Evolutionary conservation across 2,113 vertebrate genomes (phyloP).

Genomic region (Dromaius novaehollandiae): DNA sequence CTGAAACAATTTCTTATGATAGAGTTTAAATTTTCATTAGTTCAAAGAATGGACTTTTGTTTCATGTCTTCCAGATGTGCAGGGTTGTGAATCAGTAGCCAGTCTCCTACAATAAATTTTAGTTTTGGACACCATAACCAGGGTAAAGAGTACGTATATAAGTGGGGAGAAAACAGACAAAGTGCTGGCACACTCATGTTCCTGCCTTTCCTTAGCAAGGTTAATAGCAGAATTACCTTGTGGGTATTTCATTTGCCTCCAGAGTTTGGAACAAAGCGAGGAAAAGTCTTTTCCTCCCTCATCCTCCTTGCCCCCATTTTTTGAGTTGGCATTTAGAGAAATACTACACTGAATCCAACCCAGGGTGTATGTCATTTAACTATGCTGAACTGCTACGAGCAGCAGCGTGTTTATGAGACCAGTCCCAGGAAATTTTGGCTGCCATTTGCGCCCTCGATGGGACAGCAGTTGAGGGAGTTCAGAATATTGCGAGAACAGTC

Average conservation of each 20-base stretch:
- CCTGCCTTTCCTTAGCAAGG: not conserved
- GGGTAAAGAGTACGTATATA: not conserved
- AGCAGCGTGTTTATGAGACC: not conserved
- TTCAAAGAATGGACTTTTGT: not conserved
- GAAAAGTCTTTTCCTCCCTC: not conserved
- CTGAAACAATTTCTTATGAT: not conserved
- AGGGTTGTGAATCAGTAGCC: conserved; percentile 19
- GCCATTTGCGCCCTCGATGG: not conserved
- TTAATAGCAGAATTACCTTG: not conserved
- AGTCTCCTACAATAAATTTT: conserved; percentile 16
- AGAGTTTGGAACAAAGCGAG: not conserved
- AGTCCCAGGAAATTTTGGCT: not conserved
- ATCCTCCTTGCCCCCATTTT: not conserved
- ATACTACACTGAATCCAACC: not conserved
- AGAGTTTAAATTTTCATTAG: conserved; percentile 11
- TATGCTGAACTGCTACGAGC: not conserved
- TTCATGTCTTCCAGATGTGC: conserved; percentile 45
- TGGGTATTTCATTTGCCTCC: not conserved
- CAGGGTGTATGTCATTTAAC: not conserved
- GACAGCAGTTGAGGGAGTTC: not conserved
- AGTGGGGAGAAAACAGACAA: not conserved
- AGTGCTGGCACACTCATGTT: not conserved
- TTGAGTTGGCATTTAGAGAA: conserved; percentile 7
- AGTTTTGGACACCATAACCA: not conserved
- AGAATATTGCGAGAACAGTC: not conserved